Conservation (phyloP, 2,113 vertebrate genomes). For the Trichomycterus rosablanca region DNA sequence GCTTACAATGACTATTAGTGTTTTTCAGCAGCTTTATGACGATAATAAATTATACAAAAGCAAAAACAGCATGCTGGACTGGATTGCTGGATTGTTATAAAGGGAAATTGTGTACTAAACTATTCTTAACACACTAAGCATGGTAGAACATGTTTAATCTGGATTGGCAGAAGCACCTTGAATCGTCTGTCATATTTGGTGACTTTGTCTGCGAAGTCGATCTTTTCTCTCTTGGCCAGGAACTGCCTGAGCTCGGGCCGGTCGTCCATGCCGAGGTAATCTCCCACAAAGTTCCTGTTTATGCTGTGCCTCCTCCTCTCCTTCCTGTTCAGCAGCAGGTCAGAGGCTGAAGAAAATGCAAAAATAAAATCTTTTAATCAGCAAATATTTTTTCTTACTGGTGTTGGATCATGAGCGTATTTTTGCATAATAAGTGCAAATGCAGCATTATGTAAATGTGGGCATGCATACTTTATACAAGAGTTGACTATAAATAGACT, state of each 20-base stretch:
- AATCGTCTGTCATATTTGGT: slow-evolving; percentile 91
- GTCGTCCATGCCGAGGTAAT: slow-evolving; percentile 96
- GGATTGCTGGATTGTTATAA: too few relatives aligned
- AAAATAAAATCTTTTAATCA: neutral
- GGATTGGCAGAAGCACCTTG: slow-evolving; percentile 71
- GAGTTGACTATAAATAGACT: neutral
- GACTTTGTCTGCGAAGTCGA: slow-evolving; percentile 91
- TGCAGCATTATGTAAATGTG: neutral
- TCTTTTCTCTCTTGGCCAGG: slow-evolving; percentile 89
- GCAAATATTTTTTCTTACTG: neutral
- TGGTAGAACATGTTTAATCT: neutral
- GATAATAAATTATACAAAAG: too few relatives aligned
- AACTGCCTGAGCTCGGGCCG: slow-evolving; percentile 90
- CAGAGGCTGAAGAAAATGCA: slow-evolving; percentile 73
- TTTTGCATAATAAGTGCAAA: neutral
- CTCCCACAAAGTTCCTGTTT: slow-evolving; percentile 94
- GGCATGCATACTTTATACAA: neutral
- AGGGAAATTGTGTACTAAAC: neutral
- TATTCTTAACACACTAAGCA: neutral
- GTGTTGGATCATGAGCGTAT: neutral
- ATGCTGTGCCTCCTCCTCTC: slow-evolving; percentile 91
- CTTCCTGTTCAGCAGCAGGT: slow-evolving; percentile 90
- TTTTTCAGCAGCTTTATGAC: too few relatives aligned
- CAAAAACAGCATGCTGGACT: too few relatives aligned
- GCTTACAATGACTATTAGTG: too few relatives aligned